Conservation (phyloP, 2,888 invertebrate species). For the Ennomos erosarius region DNA sequence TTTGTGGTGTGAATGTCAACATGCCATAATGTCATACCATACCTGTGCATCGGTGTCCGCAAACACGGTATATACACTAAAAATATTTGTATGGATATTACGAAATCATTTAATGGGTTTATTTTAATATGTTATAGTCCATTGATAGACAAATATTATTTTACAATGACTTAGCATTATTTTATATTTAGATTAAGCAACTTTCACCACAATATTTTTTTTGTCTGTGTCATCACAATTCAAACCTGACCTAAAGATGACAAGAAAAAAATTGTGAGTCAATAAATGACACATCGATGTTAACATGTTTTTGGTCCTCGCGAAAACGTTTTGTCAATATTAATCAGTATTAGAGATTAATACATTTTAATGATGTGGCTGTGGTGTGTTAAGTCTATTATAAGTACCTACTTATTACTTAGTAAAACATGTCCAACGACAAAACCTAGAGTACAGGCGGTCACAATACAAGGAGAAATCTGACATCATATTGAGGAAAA, state of each 20-base stretch:
- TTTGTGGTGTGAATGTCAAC: slow-evolving; percentile 57
- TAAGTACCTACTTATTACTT: no score
- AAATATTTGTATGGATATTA: slow-evolving; percentile 41
- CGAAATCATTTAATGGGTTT: slow-evolving; percentile 40
- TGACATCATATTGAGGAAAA: slow-evolving; percentile 33
- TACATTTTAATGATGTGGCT: no score
- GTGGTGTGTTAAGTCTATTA: no score
- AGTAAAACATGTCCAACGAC: no score
- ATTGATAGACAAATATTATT: slow-evolving; percentile 29
- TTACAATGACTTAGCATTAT: slow-evolving; percentile 12
- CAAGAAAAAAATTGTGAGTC: no score
- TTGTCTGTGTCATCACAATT: no score
- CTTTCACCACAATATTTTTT: no score
- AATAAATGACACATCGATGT: no score
- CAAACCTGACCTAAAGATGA: no score
- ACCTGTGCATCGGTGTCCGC: slow-evolving; percentile 50
- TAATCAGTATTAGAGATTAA: no score
- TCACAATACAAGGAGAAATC: slow-evolving; percentile 10
- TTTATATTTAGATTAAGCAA: slow-evolving; percentile 1
- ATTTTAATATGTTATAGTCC: slow-evolving; percentile 33
- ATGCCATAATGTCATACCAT: slow-evolving; percentile 50
- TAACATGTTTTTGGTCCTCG: no score
- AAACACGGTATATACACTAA: slow-evolving; percentile 53
- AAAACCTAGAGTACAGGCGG: neutral
- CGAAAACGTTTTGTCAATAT: no score